Base-by-base conservation (phyloP, 2,888 invertebrate genomes). In the Erebia ligea region DNA sequence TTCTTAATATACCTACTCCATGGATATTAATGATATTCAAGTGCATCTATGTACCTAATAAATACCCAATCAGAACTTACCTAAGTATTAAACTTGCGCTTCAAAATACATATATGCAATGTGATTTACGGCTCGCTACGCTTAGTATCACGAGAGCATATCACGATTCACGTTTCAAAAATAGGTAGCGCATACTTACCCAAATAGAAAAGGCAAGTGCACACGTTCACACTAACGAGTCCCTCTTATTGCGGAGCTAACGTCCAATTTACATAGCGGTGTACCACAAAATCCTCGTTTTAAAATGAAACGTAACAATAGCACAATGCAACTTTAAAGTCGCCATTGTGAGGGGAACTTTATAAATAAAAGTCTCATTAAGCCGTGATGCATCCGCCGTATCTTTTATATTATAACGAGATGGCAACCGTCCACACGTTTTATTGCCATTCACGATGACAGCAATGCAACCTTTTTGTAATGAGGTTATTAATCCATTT, bases 331-430 rank as follows among this genome's bases (percentile, higher is more conserved):
- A 88, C 81, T 86, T 86, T 87, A 86, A 88, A 88, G 86, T 85
- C 86, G 75, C 88, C 80, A 89, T 91, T 91, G 90, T 90, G 83
- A 79, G 80, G 80, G 80, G 83, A 86, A 89, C 84, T 89, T 90
- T 89, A 90, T 89, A 91, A 90, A 91, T 90, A 90, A 89, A 90
- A 89, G 84, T 89, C 90, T 91, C 91, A 91, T 92, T 91, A 91
- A 88, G 84, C 83, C 76, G 77, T 80, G 81, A 84, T 54, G 50
- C 52, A 13, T 45, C 45, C 81, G 84, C 85, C 86, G 84, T 84
- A 87, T 90, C 85, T 84, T 85, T 80, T 81, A 84, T 86, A 83
- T 88, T 76, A 75, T 80, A 79, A 80, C 78, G 80, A 78, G 80
- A 76, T 76, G 65, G 76, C 71, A 68, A 73, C 62, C 71, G 75